Evolutionary conservation across 2,797 vertebrate genomes (phyloP), one percentile per base, ranked within the genome.

Genomic region (Crypturellus tataupa): DNA sequence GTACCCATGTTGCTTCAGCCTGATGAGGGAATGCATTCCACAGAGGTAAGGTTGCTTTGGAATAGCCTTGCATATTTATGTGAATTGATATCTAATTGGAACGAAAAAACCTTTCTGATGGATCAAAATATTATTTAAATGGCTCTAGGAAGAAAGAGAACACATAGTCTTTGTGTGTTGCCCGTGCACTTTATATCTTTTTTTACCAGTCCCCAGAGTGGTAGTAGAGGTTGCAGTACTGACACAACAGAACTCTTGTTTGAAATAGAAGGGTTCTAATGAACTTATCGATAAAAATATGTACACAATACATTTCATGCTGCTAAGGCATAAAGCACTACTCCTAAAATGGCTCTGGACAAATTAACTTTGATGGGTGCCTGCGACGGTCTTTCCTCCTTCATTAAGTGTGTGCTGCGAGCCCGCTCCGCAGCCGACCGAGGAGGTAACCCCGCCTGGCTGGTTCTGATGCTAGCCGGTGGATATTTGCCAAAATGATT

Each of bases 361-460:
- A 94, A 97, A 97, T 96, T 96, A 94, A 96, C 72, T 94, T 67
- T 96, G 90, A 96, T 96, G 82, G 93, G 87, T 93, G 81, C 35
- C 75, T 68, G 64, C 80, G 64, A 24, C 86, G 51, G 79, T 90
- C 94, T 96, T 92, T 64, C 94, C 91, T 80, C 76, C 47, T 49
- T 24, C 85, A 33, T 78, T 96, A 95, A 95, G 73, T 90, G 77
- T 79, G 68, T 3, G 8, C 86, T 59, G 87, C 21, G 68, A 93
- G 78, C 65, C 81, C 56, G 64, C 67, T 18, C 13, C 65, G 87
- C 93, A 95, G 87, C 87, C 94, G 87, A 95, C 93, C 89, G 72
- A 55, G 77, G 75, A 85, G 71, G 69, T 94, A 90, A 78, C 65
- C 88, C 70, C 3, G 17, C 65, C 73, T 85, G 44, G 25, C 65